A percentile compares a stretch with the other conserved stretches of the same genome.
Conservation (phyloP, 2,113 vertebrate genomes). For the Grallaria varia region DNA sequence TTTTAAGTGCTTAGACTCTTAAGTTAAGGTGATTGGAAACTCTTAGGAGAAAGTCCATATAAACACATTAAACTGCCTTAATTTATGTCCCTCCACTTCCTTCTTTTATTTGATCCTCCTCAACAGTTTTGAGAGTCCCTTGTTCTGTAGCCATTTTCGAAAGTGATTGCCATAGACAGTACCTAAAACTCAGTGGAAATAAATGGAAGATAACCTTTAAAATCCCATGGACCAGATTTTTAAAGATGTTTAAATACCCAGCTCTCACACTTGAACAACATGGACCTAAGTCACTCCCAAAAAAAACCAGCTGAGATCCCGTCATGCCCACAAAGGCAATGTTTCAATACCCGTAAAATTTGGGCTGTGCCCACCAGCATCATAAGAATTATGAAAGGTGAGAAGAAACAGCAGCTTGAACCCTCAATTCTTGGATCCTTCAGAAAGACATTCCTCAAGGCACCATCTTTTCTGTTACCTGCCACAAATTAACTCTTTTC, state of each 20-base stretch:
- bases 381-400: not conserved
- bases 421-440: not conserved
- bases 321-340: not conserved
- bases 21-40: not conserved
- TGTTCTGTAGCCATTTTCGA: not conserved
- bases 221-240: not conserved
- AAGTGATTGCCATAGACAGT: not conserved
- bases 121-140: not conserved
- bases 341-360: not conserved
- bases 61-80: not conserved
- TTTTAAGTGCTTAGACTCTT: not conserved
- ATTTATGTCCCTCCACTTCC: not conserved
- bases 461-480: not conserved
- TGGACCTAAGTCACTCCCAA: not conserved
- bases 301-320: not conserved
- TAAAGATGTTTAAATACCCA: not conserved
- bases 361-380: not conserved
- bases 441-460: not conserved
- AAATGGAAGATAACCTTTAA: not conserved
- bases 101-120: not conserved
- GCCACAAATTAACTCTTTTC: not conserved
- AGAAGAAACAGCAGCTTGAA: not conserved
- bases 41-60: not conserved
- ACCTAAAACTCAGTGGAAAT: not conserved
- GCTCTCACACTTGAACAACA: not conserved